These are phyloP conservation scores for Danaus plexippus DNA, from an alignment of 1,140 invertebrate genomes.

Conservation along the genomic window DNA sequence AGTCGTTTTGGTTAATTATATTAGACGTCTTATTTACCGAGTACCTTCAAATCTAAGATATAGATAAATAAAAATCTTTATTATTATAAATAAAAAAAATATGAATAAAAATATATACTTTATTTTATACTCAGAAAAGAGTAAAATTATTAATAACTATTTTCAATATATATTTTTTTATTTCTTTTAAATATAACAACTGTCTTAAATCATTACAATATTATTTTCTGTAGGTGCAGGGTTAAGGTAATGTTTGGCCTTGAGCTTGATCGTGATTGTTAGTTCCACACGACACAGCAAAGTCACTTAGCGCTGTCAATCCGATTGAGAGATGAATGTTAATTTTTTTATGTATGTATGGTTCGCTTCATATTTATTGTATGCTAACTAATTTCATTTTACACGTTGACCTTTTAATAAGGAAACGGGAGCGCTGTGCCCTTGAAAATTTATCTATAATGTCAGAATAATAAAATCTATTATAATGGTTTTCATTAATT, in stretches of 20 bases:
- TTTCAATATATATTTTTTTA: background rate
- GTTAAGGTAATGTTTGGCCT: slow-evolving; percentile 42
- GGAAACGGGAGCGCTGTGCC: slow-evolving; percentile 10
- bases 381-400: slow-evolving; percentile 17
- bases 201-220: slow-evolving; percentile 18
- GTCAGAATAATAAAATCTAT: too few relatives aligned
- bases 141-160: too few relatives aligned
- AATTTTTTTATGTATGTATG: slow-evolving; percentile 13
- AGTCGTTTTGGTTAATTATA: too few relatives aligned
- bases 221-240: slow-evolving; percentile 15
- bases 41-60: too few relatives aligned
- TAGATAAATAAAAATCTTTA: too few relatives aligned
- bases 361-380: slow-evolving; percentile 5
- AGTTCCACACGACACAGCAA: slow-evolving; percentile 15
- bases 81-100: too few relatives aligned
- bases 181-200: slow-evolving; percentile 3
- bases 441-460: slow-evolving; percentile 10
- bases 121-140: too few relatives aligned
- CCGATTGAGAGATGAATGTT: slow-evolving; percentile 10
- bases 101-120: too few relatives aligned
- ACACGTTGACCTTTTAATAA: slow-evolving; percentile 14
- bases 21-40: too few relatives aligned
- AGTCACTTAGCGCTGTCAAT: slow-evolving; percentile 16
- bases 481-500: too few relatives aligned
- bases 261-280: slow-evolving; percentile 58